Evolutionary conservation across 2,888 invertebrate genomes (phyloP), one percentile per base, ranked within the genome.

Genomic region (Melipona beecheii): DNA sequence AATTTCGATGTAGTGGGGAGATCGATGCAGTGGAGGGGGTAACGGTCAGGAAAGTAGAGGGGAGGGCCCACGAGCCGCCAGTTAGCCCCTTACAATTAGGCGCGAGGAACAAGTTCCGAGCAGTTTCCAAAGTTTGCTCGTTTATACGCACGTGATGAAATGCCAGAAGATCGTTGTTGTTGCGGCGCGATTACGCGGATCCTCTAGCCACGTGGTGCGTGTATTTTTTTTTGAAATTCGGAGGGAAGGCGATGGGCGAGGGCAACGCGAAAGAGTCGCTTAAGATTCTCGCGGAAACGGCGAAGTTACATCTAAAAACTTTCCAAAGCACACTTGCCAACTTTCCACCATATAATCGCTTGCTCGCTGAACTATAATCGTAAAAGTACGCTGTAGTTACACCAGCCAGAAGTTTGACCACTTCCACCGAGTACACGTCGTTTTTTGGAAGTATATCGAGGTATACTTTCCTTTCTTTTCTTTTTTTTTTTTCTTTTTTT

Each of bases 291-390:
- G 4, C 13, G 54, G 49, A 75, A 82, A 70, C 70, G 43, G 69
- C 50, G 70, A 81, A 75, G 71, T 80, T 82, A 68, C 75, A 66
- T 75, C 65, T 75, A 49, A 71, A 68, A 83, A 81, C 49, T 83
- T 81, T 65, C n/a, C 54, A 69, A 62, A 71, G 60, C 54, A 56
- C 66, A 54, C 49, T 75, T 68, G 17, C 68, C 43, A 81, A 83
- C 66, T 81, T 83, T 62, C 50, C 60, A 54, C 36, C 75, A 21
- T 56, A 50, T 81, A 75, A 82, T 80, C 75, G 71, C 36, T 66
- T 36, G 4, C 50, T 66, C 27, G 4, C 50, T 71, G 27, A 60
- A 81, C 81, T 72, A 75, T 83, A 74, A 82, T 82, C 66, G 58
- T 58, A 62, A 58, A 65, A 65, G 60, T 71, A 66, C 54, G 36